Percentiles rank a stretch among this genome's conserved stretches.
phyloP scores from a whole-genome alignment of 2,797 vertebrate species.

The Gymnothorax reevesii region DNA sequence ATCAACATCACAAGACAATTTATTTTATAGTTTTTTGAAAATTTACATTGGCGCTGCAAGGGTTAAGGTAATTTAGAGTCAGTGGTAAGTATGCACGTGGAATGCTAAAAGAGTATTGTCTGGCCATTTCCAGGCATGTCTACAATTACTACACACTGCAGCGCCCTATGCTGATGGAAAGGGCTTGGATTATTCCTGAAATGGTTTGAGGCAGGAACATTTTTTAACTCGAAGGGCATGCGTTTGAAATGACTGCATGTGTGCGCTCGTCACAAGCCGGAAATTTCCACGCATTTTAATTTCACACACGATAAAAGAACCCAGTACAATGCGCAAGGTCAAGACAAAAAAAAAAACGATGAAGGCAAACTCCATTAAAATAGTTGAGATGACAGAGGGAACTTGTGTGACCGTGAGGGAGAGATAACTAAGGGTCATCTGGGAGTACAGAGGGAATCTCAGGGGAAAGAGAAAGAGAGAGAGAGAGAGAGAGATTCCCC shows the following conservation, averaged over 20 bases:
- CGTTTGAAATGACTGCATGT: not conserved
- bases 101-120: too few relatives aligned
- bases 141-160: not conserved
- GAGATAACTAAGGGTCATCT: not conserved
- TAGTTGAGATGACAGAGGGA: not conserved
- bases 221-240: not conserved
- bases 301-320: not conserved
- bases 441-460: not conserved
- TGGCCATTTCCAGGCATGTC: too few relatives aligned
- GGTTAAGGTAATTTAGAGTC: too few relatives aligned
- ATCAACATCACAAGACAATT: too few relatives aligned
- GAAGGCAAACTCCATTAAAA: not conserved
- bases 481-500: not conserved
- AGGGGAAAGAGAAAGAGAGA: not conserved
- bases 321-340: not conserved
- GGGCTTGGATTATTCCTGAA: not conserved
- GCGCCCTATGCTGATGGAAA: not conserved
- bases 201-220: not conserved
- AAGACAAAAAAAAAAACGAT: not conserved
- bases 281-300: not conserved
- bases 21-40: too few relatives aligned
- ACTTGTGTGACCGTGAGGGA: not conserved
- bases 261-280: not conserved
- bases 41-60: too few relatives aligned
- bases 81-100: too few relatives aligned